These are phyloP conservation scores for Nephila pilipes DNA, from an alignment of 1,140 invertebrate species.

Conservation along the genomic window DNA sequence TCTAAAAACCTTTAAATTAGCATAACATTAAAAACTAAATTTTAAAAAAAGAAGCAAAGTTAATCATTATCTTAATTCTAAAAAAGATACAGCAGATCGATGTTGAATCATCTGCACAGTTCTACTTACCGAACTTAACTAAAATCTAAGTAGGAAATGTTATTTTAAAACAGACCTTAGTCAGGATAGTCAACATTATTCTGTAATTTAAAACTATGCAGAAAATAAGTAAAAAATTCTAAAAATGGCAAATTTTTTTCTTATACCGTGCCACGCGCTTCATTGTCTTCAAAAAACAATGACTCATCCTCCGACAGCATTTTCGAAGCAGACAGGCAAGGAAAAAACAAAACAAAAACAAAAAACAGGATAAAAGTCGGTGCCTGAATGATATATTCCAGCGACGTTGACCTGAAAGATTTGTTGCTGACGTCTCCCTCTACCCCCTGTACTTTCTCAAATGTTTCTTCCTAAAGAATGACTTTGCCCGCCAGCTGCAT, in stretches of 20 bases:
- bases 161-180: too few relatives aligned
- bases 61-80: too few relatives aligned
- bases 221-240: not conserved
- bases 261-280: not conserved
- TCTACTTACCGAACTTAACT: too few relatives aligned
- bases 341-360: not conserved
- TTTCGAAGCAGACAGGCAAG: not conserved
- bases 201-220: not conserved
- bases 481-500: conserved; percentile 23
- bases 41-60: too few relatives aligned
- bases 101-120: too few relatives aligned
- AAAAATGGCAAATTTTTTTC: not conserved
- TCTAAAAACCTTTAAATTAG: too few relatives aligned
- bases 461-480: conserved; percentile 46
- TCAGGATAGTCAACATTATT: not conserved
- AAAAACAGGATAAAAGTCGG: not conserved
- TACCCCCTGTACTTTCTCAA: conserved; percentile 5
- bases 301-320: not conserved
- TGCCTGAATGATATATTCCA: conserved; percentile 43
- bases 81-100: too few relatives aligned
- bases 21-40: too few relatives aligned
- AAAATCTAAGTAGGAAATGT: too few relatives aligned
- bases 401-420: conserved; percentile 21
- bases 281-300: conserved; percentile 28
- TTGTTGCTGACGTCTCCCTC: not conserved